These are phyloP conservation scores for Ametastegia equiseti DNA, from an alignment of 2,888 invertebrate genomes.

Conservation along the genomic window DNA sequence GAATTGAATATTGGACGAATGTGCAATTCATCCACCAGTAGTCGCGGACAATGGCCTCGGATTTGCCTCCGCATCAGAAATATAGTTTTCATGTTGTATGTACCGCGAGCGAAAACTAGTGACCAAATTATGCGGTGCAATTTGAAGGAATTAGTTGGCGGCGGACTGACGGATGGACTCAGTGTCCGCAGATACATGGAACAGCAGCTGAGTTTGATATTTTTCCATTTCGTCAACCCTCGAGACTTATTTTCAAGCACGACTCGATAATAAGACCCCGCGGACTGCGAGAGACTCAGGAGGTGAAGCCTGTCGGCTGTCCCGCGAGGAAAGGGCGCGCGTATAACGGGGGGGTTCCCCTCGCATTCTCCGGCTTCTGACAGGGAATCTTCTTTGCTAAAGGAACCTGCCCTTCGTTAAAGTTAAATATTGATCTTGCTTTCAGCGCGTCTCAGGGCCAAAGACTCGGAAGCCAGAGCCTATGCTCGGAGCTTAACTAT, in stretches of 20 bases:
- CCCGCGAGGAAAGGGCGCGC: not conserved
- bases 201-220: no score
- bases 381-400: conserved; percentile 30
- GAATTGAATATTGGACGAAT: no score
- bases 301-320: conserved; percentile 8
- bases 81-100: no score
- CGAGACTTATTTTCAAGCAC: not conserved
- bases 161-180: no score
- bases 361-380: not conserved
- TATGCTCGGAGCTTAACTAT: conserved; percentile 2
- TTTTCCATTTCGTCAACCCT: not conserved
- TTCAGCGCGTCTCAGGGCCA: conserved; percentile 48
- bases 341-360: not conserved
- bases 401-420: conserved; percentile 60
- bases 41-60: no score
- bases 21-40: no score
- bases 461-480: conserved; percentile 17
- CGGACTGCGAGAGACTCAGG: not conserved
- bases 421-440: conserved; percentile 69
- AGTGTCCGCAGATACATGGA: no score
- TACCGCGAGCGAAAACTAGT: no score
- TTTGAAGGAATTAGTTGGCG: no score
- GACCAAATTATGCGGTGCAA: no score
- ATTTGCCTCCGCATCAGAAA: no score
- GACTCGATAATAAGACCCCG: not conserved